phyloP scores from a whole-genome alignment of 2,888 invertebrate species.

The Ophion obscuratus region DNA sequence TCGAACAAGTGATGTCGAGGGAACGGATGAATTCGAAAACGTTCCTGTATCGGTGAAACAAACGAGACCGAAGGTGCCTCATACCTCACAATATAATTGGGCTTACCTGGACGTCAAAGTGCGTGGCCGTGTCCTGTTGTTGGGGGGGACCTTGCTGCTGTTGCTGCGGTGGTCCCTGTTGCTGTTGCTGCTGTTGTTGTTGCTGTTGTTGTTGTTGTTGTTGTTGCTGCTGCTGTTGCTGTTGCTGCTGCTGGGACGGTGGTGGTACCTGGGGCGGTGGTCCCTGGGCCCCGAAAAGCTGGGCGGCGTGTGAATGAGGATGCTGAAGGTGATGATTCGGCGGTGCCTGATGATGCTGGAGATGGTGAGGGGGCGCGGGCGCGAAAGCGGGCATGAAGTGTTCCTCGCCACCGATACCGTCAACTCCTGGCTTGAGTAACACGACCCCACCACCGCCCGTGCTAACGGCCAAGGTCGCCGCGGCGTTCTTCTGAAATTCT shows the following conservation, averaged over 20 bases:
- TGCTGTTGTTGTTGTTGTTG: conserved; percentile 80
- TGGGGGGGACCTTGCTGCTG: conserved; percentile 83
- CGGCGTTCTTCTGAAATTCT: conserved; percentile 87
- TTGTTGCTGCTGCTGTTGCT: conserved; percentile 82
- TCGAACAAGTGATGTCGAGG: background rate
- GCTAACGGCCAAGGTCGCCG: conserved; percentile 80
- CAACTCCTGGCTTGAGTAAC: conserved; percentile 85
- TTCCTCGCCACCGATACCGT: conserved; percentile 82
- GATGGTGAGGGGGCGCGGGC: conserved; percentile 85
- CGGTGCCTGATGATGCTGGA: conserved; percentile 85
- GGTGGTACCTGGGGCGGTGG: conserved; percentile 82
- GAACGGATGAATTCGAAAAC: background rate
- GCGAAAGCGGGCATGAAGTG: conserved; percentile 84
- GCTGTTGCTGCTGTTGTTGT: conserved; percentile 83
- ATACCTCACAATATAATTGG: background rate
- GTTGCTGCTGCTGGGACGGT: conserved; percentile 81
- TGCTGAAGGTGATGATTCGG: conserved; percentile 85
- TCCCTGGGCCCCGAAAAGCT: conserved; percentile 84
- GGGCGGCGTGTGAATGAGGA: conserved; percentile 85
- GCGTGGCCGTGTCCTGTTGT: conserved; percentile 81
- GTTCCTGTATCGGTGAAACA: background rate
- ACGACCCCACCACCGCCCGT: conserved; percentile 84
- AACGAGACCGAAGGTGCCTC: background rate
- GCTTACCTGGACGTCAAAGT: conserved; percentile 83
- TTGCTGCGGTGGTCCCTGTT: conserved; percentile 82